Conservation (phyloP, 2,888 invertebrate species). For the Taphrorychus bicolor region DNA sequence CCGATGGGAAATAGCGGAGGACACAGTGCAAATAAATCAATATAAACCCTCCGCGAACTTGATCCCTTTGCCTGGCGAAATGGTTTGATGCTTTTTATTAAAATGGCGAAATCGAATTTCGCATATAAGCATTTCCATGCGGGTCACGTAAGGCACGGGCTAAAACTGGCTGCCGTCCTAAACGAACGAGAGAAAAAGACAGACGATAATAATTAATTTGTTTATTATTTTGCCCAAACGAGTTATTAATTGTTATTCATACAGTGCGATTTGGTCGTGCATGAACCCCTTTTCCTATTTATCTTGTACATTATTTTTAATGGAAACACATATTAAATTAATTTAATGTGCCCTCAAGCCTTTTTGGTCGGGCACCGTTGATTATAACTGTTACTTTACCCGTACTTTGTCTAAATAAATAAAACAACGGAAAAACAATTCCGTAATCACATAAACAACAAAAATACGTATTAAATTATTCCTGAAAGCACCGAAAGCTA, state of each 20-base stretch:
- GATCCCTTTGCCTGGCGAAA: constrained; percentile 23
- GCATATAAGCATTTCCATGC: constrained; percentile 22
- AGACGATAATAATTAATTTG: constrained; percentile 14
- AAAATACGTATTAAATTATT: constrained; percentile 22
- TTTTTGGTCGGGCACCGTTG: too few relatives aligned
- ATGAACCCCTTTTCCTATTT: not conserved
- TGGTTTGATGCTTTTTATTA: constrained; percentile 39
- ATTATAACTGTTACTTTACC: too few relatives aligned
- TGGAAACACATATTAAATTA: too few relatives aligned
- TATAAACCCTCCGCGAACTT: constrained; percentile 32
- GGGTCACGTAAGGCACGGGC: constrained; percentile 18
- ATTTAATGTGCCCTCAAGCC: too few relatives aligned
- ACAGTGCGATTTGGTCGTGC: constrained; percentile 5
- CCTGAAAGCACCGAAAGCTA: constrained; percentile 6
- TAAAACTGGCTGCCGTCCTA: constrained; percentile 11
- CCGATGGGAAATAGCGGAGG: constrained; percentile 14
- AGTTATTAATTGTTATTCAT: constrained; percentile 20
- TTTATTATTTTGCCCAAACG: constrained; percentile 14
- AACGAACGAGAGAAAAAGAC: constrained; percentile 14
- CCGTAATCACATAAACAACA: constrained; percentile 12
- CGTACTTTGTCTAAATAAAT: not conserved
- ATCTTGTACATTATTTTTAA: too few relatives aligned
- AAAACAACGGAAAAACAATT: not conserved
- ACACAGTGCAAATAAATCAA: constrained; percentile 41
- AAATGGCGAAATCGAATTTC: constrained; percentile 37